Conservation (phyloP, 2,797 vertebrate genomes). For the Cryptoblepharus egeriae region DNA sequence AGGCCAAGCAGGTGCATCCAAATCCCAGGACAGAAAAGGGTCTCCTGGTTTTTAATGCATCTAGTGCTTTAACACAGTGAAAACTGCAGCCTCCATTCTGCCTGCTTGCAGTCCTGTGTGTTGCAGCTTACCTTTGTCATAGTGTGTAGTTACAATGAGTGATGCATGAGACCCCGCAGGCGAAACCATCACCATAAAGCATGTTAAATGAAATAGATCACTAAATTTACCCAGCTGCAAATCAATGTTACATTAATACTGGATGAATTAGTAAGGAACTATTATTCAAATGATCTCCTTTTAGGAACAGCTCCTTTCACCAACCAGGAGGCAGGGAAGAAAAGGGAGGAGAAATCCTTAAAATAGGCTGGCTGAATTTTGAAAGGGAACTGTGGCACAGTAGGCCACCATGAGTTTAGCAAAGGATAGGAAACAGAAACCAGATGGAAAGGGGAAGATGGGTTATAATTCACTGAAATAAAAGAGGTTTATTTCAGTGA, state of each 20-base stretch:
- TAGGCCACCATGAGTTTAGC: not conserved
- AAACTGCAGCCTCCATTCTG: not conserved
- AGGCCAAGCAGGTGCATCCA: not conserved
- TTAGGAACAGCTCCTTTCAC: not conserved
- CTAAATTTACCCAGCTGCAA: not conserved
- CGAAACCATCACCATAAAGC: not conserved
- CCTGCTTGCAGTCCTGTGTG: too few species aligned
- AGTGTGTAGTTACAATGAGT: not conserved
- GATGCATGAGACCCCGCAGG: not conserved
- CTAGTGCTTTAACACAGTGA: not conserved
- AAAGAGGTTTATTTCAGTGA: too few species aligned
- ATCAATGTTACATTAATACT: not conserved
- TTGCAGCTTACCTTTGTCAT: not conserved
- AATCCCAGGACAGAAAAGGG: too few species aligned
- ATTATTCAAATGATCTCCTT: not conserved
- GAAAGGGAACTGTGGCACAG: not conserved
- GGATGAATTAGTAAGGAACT: not conserved
- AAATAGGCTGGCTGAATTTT: too few species aligned
- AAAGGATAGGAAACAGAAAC: not conserved
- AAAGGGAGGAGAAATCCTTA: not conserved
- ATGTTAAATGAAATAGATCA: not conserved
- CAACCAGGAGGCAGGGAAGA: too few species aligned
- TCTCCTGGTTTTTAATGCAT: too few species aligned
- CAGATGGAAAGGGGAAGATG: too few species aligned
- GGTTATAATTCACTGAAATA: too few species aligned